Conservation (phyloP, 2,113 vertebrate genomes). For the Ptychochromis oligacanthus region DNA sequence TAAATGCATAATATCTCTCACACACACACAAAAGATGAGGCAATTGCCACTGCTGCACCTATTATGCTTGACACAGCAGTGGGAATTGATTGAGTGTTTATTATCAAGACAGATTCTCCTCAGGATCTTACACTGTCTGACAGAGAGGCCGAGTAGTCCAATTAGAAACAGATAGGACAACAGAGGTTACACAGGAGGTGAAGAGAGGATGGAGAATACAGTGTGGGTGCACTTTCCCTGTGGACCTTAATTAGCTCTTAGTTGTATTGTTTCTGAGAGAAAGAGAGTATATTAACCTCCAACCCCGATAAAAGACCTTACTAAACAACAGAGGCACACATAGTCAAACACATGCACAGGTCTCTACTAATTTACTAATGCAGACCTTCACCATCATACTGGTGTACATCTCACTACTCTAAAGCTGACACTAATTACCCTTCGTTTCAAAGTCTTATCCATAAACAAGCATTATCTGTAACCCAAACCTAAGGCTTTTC, state of each 20-base stretch:
- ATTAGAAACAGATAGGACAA: slow-evolving; percentile 29
- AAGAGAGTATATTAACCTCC: slow-evolving; percentile 3
- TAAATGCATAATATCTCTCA: slow-evolving; percentile 17
- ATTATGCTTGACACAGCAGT: slow-evolving; percentile 16
- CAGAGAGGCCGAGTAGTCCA: not conserved
- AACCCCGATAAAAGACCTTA: not conserved
- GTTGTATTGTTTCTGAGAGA: not conserved
- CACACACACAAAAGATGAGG: slow-evolving; percentile 15
- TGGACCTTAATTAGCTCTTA: slow-evolving; percentile 22
- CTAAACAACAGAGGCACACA: not conserved
- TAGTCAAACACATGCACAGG: not conserved
- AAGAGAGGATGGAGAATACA: slow-evolving; percentile 10
- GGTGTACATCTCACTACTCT: not conserved
- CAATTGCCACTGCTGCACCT: slow-evolving; percentile 15
- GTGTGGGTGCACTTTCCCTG: not conserved
- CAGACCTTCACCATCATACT: not conserved
- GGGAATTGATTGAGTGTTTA: slow-evolving; percentile 53
- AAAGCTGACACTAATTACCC: not conserved
- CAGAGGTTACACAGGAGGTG: slow-evolving; percentile 13
- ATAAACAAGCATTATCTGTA: not conserved
- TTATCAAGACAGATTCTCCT: slow-evolving; percentile 34
- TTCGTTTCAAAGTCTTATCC: not conserved
- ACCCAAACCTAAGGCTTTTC: not conserved
- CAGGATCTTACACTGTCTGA: slow-evolving; percentile 10
- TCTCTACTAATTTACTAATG: not conserved